phyloP scores from a whole-genome alignment of 2,113 vertebrate genomes.

The Myanophis thanlyinensis region DNA sequence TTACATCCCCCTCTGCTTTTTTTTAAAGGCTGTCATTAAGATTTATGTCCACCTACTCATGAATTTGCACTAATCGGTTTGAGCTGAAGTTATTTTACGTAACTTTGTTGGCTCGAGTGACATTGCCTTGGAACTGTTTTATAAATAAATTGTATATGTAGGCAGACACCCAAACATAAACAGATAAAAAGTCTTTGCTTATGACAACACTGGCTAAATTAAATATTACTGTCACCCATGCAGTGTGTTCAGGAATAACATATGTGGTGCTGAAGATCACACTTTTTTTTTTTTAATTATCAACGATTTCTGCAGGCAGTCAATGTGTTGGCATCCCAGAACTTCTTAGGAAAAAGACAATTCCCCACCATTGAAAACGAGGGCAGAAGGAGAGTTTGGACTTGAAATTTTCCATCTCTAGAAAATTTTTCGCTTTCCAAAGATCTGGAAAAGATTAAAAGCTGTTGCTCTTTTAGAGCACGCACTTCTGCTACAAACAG shows the following conservation, averaged over 20 bases:
- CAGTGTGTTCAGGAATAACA: slow-evolving; percentile 25
- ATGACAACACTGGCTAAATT: slow-evolving; percentile 42
- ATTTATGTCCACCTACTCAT: not conserved
- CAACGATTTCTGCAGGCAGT: slow-evolving; percentile 11
- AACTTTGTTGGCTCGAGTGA: slow-evolving; percentile 19
- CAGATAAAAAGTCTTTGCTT: not conserved
- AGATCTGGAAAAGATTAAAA: not conserved
- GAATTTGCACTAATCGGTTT: not conserved
- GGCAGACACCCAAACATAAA: not conserved
- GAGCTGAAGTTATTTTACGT: not conserved
- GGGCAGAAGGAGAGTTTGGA: not conserved
- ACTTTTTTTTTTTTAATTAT: slow-evolving; percentile 9
- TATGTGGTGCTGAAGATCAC: not conserved
- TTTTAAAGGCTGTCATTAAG: not conserved
- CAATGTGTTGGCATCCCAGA: slow-evolving; percentile 7
- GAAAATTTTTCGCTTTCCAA: not conserved
- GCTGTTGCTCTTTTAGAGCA: not conserved
- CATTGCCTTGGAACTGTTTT: not conserved
- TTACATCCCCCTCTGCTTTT: not conserved
- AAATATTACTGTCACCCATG: slow-evolving; percentile 41
- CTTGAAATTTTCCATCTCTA: not conserved
- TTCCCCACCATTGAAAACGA: not conserved
- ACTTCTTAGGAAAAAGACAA: not conserved
- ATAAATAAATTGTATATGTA: not conserved
- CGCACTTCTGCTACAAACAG: not conserved